Base-by-base conservation (phyloP, 2,113 vertebrate species). In the Lonchura striata region DNA sequence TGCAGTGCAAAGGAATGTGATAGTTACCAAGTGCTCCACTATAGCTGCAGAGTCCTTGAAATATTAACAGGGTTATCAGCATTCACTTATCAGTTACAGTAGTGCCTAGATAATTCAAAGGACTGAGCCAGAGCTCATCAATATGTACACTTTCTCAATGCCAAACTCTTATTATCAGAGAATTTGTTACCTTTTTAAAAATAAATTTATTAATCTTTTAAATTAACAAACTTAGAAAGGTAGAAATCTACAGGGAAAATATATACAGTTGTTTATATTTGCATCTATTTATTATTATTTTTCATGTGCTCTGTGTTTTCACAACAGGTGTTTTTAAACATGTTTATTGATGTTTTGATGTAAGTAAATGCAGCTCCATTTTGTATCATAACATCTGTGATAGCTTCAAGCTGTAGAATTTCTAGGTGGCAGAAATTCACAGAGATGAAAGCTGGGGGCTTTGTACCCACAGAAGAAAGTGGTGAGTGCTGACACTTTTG, bases 41-140 rank as follows among this genome's bases (percentile, higher is more conserved):
- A 89, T 9, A 93, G 65, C 2, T 89, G 92, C 70, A 91, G 84
- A 86, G 88, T 54, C 81, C 94, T 96, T 94, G 90, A 96, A 97
- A 96, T 94, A 97, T 96, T 96, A 96, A 93, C 94, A 89, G 83
- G 92, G 80, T 89, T 95, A 97, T 96, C 96, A 80, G 86, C 70
- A 89, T 92, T 93, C 69, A 54, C 91, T 95, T 95, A 95, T 56
- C 77, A 0, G 80, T 95, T 96, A 95, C 95, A 92, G 94, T 89
- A 89, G 88, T 66, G 71, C 66, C 81, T 70, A 91, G 91, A 89
- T 85, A 96, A 94, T 85, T 89, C 74, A 89, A 80, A 87, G 81
- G 57, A 84, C 54, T 49, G 68, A 80, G n/a, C 20, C 63, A 92
- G 57, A 78, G 28, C 82, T 89, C 81, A 76, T 81, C 79, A 89